Evolutionary conservation across 2,888 invertebrate genomes (phyloP), one percentile per base, ranked within the genome.

Genomic region (Helobdella robusta): DNA sequence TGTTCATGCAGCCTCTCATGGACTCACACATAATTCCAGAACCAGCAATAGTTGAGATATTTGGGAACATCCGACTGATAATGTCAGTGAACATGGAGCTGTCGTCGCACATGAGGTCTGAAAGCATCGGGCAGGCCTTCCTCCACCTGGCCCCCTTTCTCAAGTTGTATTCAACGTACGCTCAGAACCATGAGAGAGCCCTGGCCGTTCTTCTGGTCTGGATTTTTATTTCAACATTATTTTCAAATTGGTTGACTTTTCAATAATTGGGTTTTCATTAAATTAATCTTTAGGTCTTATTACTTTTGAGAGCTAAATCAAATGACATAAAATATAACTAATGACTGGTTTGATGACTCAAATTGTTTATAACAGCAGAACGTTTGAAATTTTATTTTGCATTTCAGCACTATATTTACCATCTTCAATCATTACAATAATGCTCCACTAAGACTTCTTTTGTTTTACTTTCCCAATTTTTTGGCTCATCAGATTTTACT

Each of bases 141-240:
- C 81, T 84, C 0, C 85, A 84, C 74, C 82, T 88, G 68, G 87
- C 86, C 0, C 88, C 88, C 2, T 88, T 86, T 75, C 85, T 89
- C 63, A 89, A 88, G 77, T 76, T 88, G 23, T 89, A 89, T 75
- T 87, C 88, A 0, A 84, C 85, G 0, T 88, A 88, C 76, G 88
- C 88, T 0, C 87, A 85, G 68, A 86, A 86, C 72, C 88, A 86
- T 74, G 85, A 85, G 70, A 83, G 84, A 67, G 83, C 85, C 0
- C 76, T 87, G 59, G 78, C 82, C 46, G 77, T 85, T 46, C 74
- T 88, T 35, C 85, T 85, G 81, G 86, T 86, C 79, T 72, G 72
- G 68, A n/a, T 20, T 40, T 15, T n/a, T n/a, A n/a, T n/a, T n/a
- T n/a, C n/a, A n/a, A n/a, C n/a, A n/a, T n/a, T n/a, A n/a, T n/a